phyloP scores from a whole-genome alignment of 2,888 invertebrate genomes.

The Taphrorychus bicolor region DNA sequence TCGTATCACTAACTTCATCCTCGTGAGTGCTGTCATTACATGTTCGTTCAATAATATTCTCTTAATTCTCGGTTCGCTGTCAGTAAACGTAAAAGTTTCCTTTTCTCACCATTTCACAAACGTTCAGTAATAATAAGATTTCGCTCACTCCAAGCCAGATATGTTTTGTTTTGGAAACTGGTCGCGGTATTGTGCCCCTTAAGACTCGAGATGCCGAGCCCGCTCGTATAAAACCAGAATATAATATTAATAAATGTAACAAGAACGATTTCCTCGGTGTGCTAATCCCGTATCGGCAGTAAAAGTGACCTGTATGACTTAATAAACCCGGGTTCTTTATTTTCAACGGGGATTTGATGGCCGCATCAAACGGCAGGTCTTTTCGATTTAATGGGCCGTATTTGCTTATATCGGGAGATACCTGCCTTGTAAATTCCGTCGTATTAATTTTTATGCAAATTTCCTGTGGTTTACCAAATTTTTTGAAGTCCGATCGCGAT shows the following conservation, averaged over 20 bases:
- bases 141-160: too few relatives aligned
- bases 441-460: conserved; percentile 42
- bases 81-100: too few relatives aligned
- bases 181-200: conserved; percentile 24
- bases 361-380: conserved; percentile 38
- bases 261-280: conserved; percentile 41
- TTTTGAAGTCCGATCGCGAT: conserved; percentile 22
- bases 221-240: conserved; percentile 50
- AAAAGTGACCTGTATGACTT: conserved; percentile 43
- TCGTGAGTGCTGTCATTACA: too few relatives aligned
- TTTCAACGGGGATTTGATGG: conserved; percentile 41
- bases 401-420: conserved; percentile 36
- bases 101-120: too few relatives aligned
- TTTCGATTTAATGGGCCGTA: conserved; percentile 38
- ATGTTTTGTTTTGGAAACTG: too few relatives aligned
- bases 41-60: too few relatives aligned
- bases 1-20: too few relatives aligned
- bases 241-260: conserved; percentile 53
- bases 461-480: conserved; percentile 41
- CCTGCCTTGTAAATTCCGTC: conserved; percentile 37
- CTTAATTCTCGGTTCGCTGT: too few relatives aligned
- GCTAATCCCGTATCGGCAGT: conserved; percentile 42
- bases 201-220: conserved; percentile 27
- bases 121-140: too few relatives aligned
- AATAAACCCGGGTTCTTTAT: conserved; percentile 43